Evolutionary conservation across 1,140 invertebrate genomes (phyloP).

Genomic region (Drosophila sproati): DNA sequence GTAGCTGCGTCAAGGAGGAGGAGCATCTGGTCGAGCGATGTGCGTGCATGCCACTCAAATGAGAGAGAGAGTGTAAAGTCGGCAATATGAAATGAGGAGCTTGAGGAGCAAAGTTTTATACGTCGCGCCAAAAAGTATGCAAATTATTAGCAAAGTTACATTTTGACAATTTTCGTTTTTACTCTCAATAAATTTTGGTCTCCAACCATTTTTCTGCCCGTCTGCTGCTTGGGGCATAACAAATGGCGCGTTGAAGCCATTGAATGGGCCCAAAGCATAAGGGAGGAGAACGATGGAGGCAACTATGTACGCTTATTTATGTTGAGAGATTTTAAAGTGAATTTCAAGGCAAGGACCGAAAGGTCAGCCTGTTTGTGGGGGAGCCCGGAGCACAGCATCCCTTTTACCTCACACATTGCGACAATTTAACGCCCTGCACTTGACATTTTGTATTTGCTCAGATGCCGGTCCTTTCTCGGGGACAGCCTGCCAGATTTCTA

Average conservation of each 20-base stretch:
- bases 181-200: conserved; percentile 53
- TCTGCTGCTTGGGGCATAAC: conserved; percentile 13
- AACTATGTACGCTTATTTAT: conserved; percentile 35
- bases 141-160: conserved; percentile 78
- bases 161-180: conserved; percentile 64
- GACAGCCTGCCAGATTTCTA: conserved; percentile 43
- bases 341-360: conserved; percentile 13
- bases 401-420: conserved; percentile 50
- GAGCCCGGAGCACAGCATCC: not conserved
- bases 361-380: conserved; percentile 11
- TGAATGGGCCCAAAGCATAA: not conserved
- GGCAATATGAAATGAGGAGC: conserved; percentile 3
- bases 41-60: conserved; percentile 47
- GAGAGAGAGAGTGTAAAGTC: not conserved
- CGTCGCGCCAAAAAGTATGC: conserved; percentile 72
- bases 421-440: conserved; percentile 77
- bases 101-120: conserved; percentile 47
- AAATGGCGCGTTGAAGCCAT: conserved; percentile 15
- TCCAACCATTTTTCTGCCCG: conserved; percentile 1
- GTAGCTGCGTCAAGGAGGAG: not conserved
- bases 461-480: conserved; percentile 29
- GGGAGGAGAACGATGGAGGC: not conserved
- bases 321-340: conserved; percentile 40
- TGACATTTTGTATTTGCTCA: conserved; percentile 67
- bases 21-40: conserved; percentile 10